Evolutionary conservation across 2,888 invertebrate genomes (phyloP).

Genomic region (Melinaea menophilus): DNA sequence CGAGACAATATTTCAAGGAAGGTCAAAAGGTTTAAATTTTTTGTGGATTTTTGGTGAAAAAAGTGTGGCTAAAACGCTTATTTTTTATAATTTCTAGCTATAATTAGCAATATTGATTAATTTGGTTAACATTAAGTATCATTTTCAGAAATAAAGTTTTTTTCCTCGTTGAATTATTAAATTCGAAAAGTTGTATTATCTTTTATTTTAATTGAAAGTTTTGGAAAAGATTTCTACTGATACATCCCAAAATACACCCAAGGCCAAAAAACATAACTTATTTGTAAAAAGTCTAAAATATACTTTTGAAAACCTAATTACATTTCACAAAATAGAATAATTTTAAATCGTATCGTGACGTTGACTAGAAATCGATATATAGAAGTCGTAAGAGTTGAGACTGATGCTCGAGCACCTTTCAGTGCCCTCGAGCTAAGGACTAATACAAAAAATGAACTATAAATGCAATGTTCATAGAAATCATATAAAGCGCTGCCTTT

Average conservation of each 20-base stretch:
- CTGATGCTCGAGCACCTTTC: slow-evolving; percentile 4
- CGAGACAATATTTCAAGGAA: slow-evolving; percentile 16
- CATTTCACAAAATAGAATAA: background rate
- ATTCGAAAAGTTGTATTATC: too few species aligned
- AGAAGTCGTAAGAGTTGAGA: slow-evolving; percentile 7
- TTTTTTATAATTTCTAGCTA: too few species aligned
- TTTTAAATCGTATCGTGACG: background rate
- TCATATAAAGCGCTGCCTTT: slow-evolving; percentile 44
- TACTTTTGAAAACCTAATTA: too few species aligned
- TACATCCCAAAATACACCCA: too few species aligned
- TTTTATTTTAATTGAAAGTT: too few species aligned
- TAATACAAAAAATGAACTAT: slow-evolving; percentile 56
- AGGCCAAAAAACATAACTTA: too few species aligned
- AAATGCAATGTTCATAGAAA: slow-evolving; percentile 55
- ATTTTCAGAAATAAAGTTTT: too few species aligned
- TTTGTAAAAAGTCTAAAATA: too few species aligned
- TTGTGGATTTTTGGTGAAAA: slow-evolving; percentile 44
- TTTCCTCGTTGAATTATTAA: too few species aligned
- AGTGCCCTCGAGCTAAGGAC: slow-evolving; percentile 27
- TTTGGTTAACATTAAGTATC: too few species aligned
- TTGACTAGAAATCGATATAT: background rate
- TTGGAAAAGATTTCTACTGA: too few species aligned
- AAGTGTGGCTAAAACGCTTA: slow-evolving; percentile 29
- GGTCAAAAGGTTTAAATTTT: slow-evolving; percentile 53
- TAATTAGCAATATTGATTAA: too few species aligned